Conservation (phyloP, 2,888 invertebrate genomes). For the Aphidoletes aphidimyza region DNA sequence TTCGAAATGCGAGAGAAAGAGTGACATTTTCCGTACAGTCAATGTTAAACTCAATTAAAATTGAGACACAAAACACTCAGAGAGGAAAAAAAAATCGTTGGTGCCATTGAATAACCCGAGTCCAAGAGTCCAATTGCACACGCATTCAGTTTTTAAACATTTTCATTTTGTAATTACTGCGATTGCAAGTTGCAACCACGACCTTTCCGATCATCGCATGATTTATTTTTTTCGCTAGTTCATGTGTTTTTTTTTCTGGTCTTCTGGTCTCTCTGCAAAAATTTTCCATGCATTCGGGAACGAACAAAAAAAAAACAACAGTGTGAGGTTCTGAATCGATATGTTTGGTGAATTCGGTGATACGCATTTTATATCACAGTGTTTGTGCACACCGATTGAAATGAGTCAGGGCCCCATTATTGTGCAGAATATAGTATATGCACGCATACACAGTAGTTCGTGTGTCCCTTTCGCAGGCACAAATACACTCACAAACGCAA, state of each 20-base stretch:
- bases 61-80: not conserved
- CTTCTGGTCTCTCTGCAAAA: too few species aligned
- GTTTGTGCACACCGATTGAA: not conserved
- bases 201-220: conserved; percentile 33
- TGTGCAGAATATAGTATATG: not conserved
- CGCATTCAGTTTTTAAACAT: not conserved
- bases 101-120: too few species aligned
- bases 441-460: not conserved
- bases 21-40: conserved; percentile 12
- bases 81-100: too few species aligned
- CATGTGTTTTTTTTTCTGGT: too few species aligned
- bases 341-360: not conserved
- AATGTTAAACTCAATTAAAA: conserved; percentile 35
- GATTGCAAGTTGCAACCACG: conserved; percentile 12
- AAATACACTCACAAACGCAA: not conserved
- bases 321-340: not conserved
- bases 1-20: too few species aligned
- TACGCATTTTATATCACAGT: not conserved
- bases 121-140: conserved; percentile 46
- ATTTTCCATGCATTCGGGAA: too few species aligned
- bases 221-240: too few species aligned
- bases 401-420: not conserved
- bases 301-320: not conserved
- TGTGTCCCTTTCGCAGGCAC: not conserved
- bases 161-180: not conserved